A percentile compares a stretch with the other conserved stretches of the same genome.
Evolutionary conservation across 2,113 vertebrate genomes (phyloP).

Genomic region (Pao palembangensis): DNA sequence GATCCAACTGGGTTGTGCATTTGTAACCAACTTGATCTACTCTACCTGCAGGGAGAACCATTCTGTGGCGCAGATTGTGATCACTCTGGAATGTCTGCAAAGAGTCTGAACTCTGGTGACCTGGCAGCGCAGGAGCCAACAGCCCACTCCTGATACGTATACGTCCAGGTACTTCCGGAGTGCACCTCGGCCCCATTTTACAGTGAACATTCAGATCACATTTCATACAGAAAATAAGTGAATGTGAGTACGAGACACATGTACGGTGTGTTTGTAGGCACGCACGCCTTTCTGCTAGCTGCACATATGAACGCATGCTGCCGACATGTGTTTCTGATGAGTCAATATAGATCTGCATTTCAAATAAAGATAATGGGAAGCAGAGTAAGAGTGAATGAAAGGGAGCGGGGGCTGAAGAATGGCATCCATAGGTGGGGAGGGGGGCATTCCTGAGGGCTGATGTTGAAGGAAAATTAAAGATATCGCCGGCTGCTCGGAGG

Average conservation of each 20-base stretch:
- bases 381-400: slow-evolving; percentile 62
- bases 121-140: slow-evolving; percentile 54
- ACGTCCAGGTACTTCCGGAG: slow-evolving; percentile 67
- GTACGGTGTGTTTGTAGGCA: slow-evolving; percentile 21
- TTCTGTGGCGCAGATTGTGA: slow-evolving; percentile 44
- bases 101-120: slow-evolving; percentile 60
- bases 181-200: slow-evolving; percentile 66
- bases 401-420: slow-evolving; percentile 33
- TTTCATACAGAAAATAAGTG: slow-evolving; percentile 57
- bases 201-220: slow-evolving; percentile 55
- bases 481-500: slow-evolving; percentile 67
- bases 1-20: slow-evolving; percentile 22
- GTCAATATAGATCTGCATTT: slow-evolving; percentile 74
- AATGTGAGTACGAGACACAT: slow-evolving; percentile 42
- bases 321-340: slow-evolving; percentile 74
- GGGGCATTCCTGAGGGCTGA: slow-evolving; percentile 65
- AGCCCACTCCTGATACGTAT: slow-evolving; percentile 50
- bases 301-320: slow-evolving; percentile 31
- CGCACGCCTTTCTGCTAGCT: slow-evolving; percentile 9
- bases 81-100: slow-evolving; percentile 50
- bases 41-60: slow-evolving; percentile 36
- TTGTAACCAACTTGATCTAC: slow-evolving; percentile 31
- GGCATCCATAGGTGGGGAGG: slow-evolving; percentile 47
- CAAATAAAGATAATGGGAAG: slow-evolving; percentile 75
- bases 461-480: slow-evolving; percentile 71